Base-by-base conservation (phyloP, 2,888 invertebrate species). In the Drosophila subquinaria region DNA sequence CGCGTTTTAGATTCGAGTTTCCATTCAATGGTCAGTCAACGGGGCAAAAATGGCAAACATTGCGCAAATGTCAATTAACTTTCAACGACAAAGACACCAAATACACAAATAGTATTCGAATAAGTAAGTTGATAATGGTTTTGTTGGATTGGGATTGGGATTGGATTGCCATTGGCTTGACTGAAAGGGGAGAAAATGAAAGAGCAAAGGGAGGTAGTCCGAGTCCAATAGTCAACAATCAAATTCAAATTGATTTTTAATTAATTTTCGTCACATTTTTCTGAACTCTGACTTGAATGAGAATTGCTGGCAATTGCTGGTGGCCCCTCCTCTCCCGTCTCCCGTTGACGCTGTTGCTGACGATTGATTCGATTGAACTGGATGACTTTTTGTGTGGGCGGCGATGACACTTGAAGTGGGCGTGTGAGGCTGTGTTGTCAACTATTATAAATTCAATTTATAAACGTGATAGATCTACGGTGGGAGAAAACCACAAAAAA, bases 171-270 rank as follows among this genome's bases (percentile, higher is more conserved):
- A 42, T 40, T 55, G 20, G 23, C 27, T 33, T 56, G 23, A 20
- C 20, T 17, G 43, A 1, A 38, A 1, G 9, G 15, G 27, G 23
- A 3, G 20, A 11, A 6, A 30, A n/a, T 20, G 5, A 11, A 10
- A 17, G 36, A 45, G 11, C 10, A n/a, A 11, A 13, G 13, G n/a
- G 27, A 42, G 43, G 27, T 0, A 5, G 27, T 27, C 30, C n/a
- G 13, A 36, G 45, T 62, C 30, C 53, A 30, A 53, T 36, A 56
- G 69, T 20, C 30, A 86, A 86, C 89, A 86, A 89, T 89, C 88
- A 88, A 87, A 86, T 84, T 89, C 78, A 82, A 86, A 86, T 89
- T 86, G 86, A 89, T 89, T 86, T 86, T 86, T 86, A 86, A 86
- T 86, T 86, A 89, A 86, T 86, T 86, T 89, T 86, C 75, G 88